These are phyloP conservation scores for Nyctibius bracteatus DNA, from an alignment of 2,113 vertebrate species.

Conservation along the genomic window DNA sequence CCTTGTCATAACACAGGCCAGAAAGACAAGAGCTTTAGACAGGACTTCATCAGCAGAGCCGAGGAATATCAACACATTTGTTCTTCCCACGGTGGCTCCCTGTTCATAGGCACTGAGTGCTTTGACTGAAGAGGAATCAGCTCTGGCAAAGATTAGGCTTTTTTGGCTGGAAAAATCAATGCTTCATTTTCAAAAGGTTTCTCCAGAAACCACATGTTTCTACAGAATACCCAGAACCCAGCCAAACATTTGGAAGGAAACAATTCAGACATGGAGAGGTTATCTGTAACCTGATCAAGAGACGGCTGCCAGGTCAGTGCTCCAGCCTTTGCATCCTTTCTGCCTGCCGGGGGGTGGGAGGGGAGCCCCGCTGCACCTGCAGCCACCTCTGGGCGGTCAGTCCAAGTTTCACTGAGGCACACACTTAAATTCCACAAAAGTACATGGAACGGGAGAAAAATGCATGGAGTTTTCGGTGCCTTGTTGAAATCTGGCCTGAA, in stretches of 20 bases:
- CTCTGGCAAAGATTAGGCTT: background rate
- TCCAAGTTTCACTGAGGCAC: background rate
- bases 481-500: background rate
- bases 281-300: background rate
- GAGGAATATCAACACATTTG: background rate
- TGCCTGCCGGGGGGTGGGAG: background rate
- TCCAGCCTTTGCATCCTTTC: background rate
- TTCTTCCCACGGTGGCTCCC: background rate
- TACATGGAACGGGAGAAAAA: background rate
- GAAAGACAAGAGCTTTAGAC: background rate
- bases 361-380: background rate
- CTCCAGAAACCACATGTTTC: background rate
- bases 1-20: background rate
- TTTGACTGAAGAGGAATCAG: background rate
- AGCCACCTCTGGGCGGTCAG: background rate
- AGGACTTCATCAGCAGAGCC: background rate
- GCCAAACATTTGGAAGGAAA: background rate
- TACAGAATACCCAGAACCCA: background rate
- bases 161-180: background rate
- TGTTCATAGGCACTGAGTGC: background rate
- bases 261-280: background rate
- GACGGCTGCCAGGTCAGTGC: background rate
- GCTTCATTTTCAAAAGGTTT: background rate
- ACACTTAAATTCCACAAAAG: background rate
- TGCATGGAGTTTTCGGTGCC: background rate